Conservation (phyloP, 2,113 vertebrate species). For the Cyrtonyx montezumae region DNA sequence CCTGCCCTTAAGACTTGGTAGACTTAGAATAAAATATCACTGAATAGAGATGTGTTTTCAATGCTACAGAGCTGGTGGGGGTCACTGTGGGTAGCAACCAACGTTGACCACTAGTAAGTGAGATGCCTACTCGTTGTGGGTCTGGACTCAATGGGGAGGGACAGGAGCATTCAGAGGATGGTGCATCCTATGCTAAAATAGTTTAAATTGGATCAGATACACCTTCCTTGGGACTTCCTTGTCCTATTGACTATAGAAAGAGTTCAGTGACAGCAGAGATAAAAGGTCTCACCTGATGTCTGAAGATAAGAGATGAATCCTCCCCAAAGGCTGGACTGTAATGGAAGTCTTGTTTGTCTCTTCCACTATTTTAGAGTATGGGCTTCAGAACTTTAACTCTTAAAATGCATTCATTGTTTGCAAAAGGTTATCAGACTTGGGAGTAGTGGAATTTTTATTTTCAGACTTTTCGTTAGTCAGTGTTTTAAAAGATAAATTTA, state of each 20-base stretch:
- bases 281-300: background rate
- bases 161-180: background rate
- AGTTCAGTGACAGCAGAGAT: background rate
- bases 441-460: background rate
- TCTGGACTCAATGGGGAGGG: background rate
- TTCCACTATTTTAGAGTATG: conserved; percentile 11
- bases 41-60: conserved; percentile 1
- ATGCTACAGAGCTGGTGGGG: background rate
- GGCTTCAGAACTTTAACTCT: background rate
- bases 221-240: background rate
- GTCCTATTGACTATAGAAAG: background rate
- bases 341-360: conserved; percentile 10
- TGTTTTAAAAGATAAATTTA: background rate
- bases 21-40: conserved; percentile 9
- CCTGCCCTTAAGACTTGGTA: background rate
- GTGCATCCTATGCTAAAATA: background rate
- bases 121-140: background rate
- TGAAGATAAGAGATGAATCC: background rate
- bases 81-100: background rate
- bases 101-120: background rate
- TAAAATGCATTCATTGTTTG: background rate
- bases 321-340: background rate
- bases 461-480: conserved; percentile 1
- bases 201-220: background rate
- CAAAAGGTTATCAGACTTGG: background rate